Percentiles rank a stretch among this genome's conserved stretches.
phyloP scores from a whole-genome alignment of 2,888 invertebrate species.

The Synergus japonicus region DNA sequence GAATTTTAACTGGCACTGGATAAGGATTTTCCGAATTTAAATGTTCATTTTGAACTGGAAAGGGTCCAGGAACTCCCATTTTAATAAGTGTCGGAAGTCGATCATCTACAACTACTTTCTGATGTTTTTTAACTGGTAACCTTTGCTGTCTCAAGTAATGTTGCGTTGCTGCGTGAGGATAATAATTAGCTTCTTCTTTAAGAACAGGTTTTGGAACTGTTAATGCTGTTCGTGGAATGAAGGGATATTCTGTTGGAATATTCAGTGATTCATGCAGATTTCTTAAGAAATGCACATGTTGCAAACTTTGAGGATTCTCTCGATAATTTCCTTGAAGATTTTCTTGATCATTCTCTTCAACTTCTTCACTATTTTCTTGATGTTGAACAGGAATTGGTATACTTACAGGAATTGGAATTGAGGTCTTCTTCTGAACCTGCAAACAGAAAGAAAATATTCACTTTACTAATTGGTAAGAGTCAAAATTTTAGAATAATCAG shows the following conservation, averaged over 20 bases:
- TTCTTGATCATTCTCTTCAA: not conserved
- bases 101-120: conserved; percentile 76
- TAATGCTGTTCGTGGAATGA: not conserved
- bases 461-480: not conserved
- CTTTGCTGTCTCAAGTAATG: not conserved
- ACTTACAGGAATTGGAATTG: not conserved
- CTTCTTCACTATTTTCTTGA: not conserved
- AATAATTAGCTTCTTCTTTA: not conserved
- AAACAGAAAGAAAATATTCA: not conserved
- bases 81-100: conserved; percentile 84
- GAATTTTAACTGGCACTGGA: conserved; percentile 84
- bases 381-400: not conserved
- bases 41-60: conserved; percentile 81
- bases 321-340: not conserved
- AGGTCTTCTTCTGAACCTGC: not conserved
- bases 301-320: not conserved
- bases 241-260: too few species aligned
- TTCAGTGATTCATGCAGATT: not conserved
- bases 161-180: not conserved
- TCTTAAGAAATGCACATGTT: not conserved
- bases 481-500: not conserved
- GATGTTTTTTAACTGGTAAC: not conserved
- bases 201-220: not conserved
- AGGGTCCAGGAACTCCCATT: conserved; percentile 82
- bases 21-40: conserved; percentile 79